Evolutionary conservation across 2,797 vertebrate species (phyloP), one percentile per base, ranked within the genome.

Genomic region (Epinephelus malabaricus): DNA sequence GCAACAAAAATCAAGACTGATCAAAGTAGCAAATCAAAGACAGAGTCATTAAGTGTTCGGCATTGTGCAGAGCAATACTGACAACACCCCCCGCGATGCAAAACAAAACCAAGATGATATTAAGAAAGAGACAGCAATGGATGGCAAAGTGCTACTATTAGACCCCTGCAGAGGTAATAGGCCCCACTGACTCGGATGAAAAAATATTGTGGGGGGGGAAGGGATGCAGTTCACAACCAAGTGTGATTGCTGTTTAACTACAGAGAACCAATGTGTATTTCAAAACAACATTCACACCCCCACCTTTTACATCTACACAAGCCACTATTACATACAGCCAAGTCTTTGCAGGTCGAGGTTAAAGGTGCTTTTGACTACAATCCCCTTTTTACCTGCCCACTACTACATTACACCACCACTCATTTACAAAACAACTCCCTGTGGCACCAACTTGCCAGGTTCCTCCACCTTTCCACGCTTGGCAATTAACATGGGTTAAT

Each of bases 401-500:
- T 61, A 65, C 59, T 34, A 27, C 19, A 56, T 72, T 65, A 86
- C 62, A 74, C 50, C 75, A 79, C 65, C 74, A 69, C 85, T 91
- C 83, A 90, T 91, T 93, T 91, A 82, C 86, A 85, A 89, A 91
- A 87, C 18, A 50, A 51, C 82, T 90, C 91, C 92, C 92, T 71
- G 81, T 87, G 89, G 87, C 67, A 62, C 64, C 51, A 46, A 74
- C 84, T 64, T 84, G 80, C 90, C 79, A 90, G 84, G 92, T 85
- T 89, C 81, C 70, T 78, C 53, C 85, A 88, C 87, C 92, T 93
- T 92, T 92, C 82, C 61, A 53, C 68, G 69, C 79, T 66, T 85
- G 72, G 81, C 90, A 91, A 93, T 96, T 95, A 94, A 90, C 89
- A 81, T 83, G 91, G 95, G 95, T 95, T 96, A 96, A 95, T 95